Conservation (phyloP, 2,113 vertebrate genomes). For the Platysteira castanea region DNA sequence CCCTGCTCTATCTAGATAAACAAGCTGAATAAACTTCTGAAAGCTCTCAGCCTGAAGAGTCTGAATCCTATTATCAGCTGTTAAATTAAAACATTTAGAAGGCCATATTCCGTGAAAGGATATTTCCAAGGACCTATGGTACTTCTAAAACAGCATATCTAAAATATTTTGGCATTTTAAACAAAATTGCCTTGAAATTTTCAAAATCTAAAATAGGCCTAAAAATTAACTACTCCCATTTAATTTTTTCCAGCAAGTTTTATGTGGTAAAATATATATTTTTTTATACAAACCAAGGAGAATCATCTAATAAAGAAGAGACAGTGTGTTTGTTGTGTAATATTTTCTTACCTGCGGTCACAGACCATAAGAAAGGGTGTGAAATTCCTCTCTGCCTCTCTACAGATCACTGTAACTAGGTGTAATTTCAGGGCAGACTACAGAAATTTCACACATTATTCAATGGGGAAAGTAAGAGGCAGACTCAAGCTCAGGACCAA, state of each 20-base stretch:
- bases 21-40: background rate
- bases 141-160: background rate
- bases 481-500: background rate
- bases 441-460: background rate
- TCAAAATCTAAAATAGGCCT: background rate
- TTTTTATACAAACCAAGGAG: background rate
- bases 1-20: background rate
- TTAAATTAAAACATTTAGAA: slow-evolving; percentile 5
- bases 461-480: background rate
- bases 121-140: background rate
- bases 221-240: background rate
- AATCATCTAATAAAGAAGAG: background rate
- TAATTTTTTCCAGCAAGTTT: background rate
- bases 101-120: background rate
- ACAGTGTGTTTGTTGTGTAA: background rate
- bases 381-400: background rate
- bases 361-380: background rate
- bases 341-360: background rate
- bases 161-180: background rate
- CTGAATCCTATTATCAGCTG: background rate
- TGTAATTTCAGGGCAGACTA: background rate
- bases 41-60: background rate
- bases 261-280: background rate
- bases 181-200: background rate
- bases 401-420: background rate